Percentiles rank a stretch among this genome's conserved stretches.
phyloP scores from a whole-genome alignment of 2,113 vertebrate genomes.

The Atractosteus spatula region DNA sequence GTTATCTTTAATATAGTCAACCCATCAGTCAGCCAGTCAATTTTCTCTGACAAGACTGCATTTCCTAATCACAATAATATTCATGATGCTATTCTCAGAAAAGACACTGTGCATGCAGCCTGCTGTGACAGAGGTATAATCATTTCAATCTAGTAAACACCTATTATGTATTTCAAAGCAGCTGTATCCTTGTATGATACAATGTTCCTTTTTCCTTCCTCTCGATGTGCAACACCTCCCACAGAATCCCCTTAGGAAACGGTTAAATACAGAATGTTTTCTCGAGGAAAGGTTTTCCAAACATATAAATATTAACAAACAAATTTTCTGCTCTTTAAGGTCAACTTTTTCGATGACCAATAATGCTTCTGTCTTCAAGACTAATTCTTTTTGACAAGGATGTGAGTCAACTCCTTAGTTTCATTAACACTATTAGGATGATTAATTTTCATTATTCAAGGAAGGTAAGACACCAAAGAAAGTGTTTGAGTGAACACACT shows the following conservation, averaged over 20 bases:
- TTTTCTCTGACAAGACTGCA: conserved; percentile 58
- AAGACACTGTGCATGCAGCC: conserved; percentile 53
- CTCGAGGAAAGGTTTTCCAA: conserved; percentile 2
- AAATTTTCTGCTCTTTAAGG: not conserved
- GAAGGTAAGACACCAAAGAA: too few species aligned
- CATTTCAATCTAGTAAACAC: conserved; percentile 71
- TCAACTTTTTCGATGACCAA: not conserved
- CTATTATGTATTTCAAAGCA: conserved; percentile 43
- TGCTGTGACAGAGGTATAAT: conserved; percentile 67
- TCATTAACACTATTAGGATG: too few species aligned
- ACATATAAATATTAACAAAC: not conserved
- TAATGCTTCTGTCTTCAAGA: too few species aligned
- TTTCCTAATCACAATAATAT: conserved; percentile 73
- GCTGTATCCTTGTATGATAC: conserved; percentile 32
- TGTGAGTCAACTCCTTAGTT: too few species aligned
- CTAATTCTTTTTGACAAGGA: too few species aligned
- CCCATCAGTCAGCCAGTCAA: conserved; percentile 54
- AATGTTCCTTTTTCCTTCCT: conserved; percentile 30
- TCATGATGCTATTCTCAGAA: conserved; percentile 58
- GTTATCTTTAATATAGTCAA: conserved; percentile 66
- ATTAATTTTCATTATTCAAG: too few species aligned
- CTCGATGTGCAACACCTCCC: conserved; percentile 2
- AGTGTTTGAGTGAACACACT: too few species aligned
- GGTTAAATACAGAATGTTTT: not conserved
- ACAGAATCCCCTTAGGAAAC: conserved; percentile 2